Conservation (phyloP, 1,140 invertebrate genomes). For the Pinna nobilis region DNA sequence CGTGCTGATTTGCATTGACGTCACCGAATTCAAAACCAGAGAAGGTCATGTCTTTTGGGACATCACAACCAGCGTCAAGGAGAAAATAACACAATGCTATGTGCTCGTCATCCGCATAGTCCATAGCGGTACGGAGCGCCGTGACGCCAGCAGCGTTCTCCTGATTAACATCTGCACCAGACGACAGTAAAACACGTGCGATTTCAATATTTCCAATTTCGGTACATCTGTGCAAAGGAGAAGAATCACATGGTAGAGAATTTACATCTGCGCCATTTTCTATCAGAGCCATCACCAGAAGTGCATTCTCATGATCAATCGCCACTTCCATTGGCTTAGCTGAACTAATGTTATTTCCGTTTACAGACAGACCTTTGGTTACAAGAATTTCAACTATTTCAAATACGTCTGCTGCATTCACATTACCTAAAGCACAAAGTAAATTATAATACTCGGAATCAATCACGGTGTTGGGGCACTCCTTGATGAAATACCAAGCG, state of each 20-base stretch:
- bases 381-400: not conserved
- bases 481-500: slow-evolving; percentile 29
- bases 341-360: not conserved
- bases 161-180: slow-evolving; percentile 22
- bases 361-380: not conserved
- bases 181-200: slow-evolving; percentile 7
- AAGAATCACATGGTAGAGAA: not conserved
- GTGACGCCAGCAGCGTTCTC: not conserved
- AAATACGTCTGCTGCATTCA: not conserved
- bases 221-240: slow-evolving; percentile 22
- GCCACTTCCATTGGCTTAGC: slow-evolving; percentile 9
- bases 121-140: slow-evolving; percentile 22
- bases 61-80: slow-evolving; percentile 14
- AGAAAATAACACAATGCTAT: slow-evolving; percentile 24
- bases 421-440: slow-evolving; percentile 3
- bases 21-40: not conserved
- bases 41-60: not conserved
- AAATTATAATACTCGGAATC: slow-evolving; percentile 4
- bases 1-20: not conserved
- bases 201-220: slow-evolving; percentile 26
- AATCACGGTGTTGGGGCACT: not conserved
- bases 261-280: slow-evolving; percentile 24
- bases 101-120: slow-evolving; percentile 33
- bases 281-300: slow-evolving; percentile 14
- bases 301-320: slow-evolving; percentile 10